phyloP scores from a whole-genome alignment of 2,888 invertebrate genomes.

The Ennomos fuscantarius region DNA sequence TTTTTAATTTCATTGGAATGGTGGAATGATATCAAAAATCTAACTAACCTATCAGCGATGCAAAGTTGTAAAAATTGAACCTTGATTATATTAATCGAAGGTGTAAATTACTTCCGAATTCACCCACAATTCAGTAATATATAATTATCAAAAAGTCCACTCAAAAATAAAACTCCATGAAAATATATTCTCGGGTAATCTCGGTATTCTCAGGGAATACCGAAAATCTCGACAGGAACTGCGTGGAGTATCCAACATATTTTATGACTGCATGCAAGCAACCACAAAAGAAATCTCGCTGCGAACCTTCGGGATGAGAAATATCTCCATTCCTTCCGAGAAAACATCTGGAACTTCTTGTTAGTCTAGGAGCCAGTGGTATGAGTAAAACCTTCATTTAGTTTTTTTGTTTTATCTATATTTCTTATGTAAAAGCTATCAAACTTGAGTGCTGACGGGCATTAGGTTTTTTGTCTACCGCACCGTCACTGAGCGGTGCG shows the following conservation, averaged over 20 bases:
- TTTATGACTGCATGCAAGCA: slow-evolving; percentile 21
- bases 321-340: slow-evolving; percentile 34
- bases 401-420: too few species aligned
- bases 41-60: too few species aligned
- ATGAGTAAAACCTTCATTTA: too few species aligned
- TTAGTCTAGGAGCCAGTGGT: slow-evolving; percentile 8
- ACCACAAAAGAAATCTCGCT: slow-evolving; percentile 32
- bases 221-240: slow-evolving; percentile 2
- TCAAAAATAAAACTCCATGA: slow-evolving; percentile 12
- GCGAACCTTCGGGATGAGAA: slow-evolving; percentile 32
- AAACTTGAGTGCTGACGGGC: too few species aligned
- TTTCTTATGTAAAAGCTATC: too few species aligned
- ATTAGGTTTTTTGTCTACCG: too few species aligned
- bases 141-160: slow-evolving; percentile 7
- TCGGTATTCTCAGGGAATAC: slow-evolving; percentile 3
- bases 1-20: too few species aligned
- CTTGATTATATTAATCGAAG: too few species aligned
- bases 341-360: slow-evolving; percentile 35
- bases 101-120: background rate
- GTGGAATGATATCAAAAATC: too few species aligned
- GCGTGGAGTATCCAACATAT: slow-evolving; percentile 29
- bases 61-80: too few species aligned
- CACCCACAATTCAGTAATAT: slow-evolving; percentile 17
- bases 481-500: too few species aligned
- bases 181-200: slow-evolving; percentile 1